Evolutionary conservation across 2,797 vertebrate genomes (phyloP).

Genomic region (Enteromius anoplus): DNA sequence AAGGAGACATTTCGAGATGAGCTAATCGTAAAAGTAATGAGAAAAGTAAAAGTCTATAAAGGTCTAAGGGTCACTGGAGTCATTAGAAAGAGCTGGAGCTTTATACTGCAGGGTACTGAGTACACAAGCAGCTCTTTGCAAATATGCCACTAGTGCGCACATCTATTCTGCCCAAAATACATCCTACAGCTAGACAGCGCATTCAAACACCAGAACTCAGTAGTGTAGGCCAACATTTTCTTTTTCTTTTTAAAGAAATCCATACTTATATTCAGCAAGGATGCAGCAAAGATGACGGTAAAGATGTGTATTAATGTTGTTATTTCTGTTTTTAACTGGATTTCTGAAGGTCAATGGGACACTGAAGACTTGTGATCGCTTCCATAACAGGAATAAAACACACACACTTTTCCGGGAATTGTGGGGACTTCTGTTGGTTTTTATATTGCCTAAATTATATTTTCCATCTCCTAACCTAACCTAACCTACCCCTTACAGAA

Average conservation of each 20-base stretch:
- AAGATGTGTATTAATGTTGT: background rate
- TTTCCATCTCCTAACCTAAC: too few species aligned
- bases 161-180: background rate
- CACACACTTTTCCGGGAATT: too few species aligned
- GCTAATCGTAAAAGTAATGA: conserved; percentile 45
- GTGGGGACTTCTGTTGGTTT: too few species aligned
- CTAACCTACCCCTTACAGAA: too few species aligned
- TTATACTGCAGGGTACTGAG: background rate
- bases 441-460: too few species aligned
- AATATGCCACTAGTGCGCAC: background rate
- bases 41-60: conserved; percentile 32
- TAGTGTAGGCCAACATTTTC: too few species aligned
- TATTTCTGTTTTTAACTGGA: background rate
- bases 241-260: background rate
- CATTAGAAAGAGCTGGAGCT: background rate
- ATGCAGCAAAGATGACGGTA: background rate
- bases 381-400: background rate
- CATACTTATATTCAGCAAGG: background rate
- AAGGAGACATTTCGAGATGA: conserved; percentile 22
- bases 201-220: background rate
- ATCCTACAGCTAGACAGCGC: background rate
- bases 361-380: background rate
- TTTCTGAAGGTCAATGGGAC: background rate
- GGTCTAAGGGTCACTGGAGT: conserved; percentile 15
- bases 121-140: conserved; percentile 18